Conservation (phyloP, 1,140 invertebrate species). For the Plutomurus gul region DNA sequence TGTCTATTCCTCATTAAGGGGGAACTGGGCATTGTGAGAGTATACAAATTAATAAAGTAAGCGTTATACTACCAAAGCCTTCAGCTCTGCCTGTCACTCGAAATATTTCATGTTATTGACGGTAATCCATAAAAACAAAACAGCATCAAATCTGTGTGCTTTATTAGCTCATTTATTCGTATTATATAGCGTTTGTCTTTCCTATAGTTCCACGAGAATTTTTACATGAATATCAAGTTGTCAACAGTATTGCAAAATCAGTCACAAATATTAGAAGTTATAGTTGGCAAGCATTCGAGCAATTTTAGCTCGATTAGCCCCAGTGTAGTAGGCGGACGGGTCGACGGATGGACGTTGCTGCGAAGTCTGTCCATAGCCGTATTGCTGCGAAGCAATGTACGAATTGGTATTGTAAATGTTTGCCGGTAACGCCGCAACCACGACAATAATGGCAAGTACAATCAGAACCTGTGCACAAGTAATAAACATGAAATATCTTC, state of each 20-base stretch:
- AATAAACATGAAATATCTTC: too few relatives aligned
- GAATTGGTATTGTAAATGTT: constrained; percentile 27
- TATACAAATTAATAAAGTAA: too few relatives aligned
- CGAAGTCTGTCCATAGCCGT: background rate
- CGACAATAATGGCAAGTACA: background rate
- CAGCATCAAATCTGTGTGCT: too few relatives aligned
- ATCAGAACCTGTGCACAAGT: background rate
- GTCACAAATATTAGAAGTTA: background rate
- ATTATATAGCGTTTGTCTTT: too few relatives aligned
- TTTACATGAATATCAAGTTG: background rate
- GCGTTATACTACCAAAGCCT: too few relatives aligned
- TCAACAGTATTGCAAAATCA: background rate
- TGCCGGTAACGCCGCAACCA: background rate
- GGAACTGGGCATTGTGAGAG: too few relatives aligned
- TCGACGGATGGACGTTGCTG: constrained; percentile 31
- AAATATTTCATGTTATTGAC: too few relatives aligned
- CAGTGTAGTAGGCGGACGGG: constrained; percentile 38
- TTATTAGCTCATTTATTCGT: too few relatives aligned
- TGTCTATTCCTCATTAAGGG: too few relatives aligned
- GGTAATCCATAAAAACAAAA: too few relatives aligned
- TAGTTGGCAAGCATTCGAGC: constrained; percentile 34
- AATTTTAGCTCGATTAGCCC: constrained; percentile 42
- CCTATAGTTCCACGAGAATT: too few relatives aligned
- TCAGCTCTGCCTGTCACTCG: too few relatives aligned
- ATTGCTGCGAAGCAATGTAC: background rate